Conservation (phyloP, 2,797 vertebrate species). For the Rallus crepitans region DNA sequence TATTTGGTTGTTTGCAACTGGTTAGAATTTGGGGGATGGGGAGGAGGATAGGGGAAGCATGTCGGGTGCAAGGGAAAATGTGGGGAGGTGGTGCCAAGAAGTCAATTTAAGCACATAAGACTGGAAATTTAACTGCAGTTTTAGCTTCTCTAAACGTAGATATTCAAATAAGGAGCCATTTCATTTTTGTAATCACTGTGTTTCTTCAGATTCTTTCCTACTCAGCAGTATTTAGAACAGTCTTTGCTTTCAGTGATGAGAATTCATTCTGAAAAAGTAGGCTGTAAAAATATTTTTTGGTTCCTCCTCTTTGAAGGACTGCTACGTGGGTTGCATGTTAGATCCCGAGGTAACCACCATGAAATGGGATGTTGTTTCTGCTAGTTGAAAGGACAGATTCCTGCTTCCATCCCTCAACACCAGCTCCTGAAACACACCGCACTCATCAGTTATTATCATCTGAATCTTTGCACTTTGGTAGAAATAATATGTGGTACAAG, state of each 20-base stretch:
- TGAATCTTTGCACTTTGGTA: background rate
- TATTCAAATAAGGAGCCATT: background rate
- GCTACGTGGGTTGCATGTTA: background rate
- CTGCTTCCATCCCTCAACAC: background rate
- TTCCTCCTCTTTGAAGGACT: background rate
- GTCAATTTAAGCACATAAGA: background rate
- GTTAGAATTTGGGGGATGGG: background rate
- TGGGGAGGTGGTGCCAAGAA: background rate
- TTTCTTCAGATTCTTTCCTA: background rate
- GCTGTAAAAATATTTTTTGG: background rate
- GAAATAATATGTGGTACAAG: background rate
- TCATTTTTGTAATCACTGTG: conserved; percentile 4
- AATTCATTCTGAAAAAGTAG: background rate
- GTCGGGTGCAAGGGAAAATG: background rate
- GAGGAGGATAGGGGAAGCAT: background rate
- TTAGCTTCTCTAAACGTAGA: background rate
- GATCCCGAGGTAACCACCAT: background rate
- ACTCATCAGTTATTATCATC: background rate
- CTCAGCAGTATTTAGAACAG: background rate
- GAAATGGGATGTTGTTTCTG: background rate
- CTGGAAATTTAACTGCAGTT: background rate
- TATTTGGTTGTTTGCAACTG: background rate
- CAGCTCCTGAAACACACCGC: background rate
- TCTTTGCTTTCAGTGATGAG: background rate
- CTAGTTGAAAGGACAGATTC: background rate